Percentiles rank a stretch among this genome's conserved stretches.
Conservation (phyloP, 2,888 invertebrate genomes). For the Neoitamus cyanurus region DNA sequence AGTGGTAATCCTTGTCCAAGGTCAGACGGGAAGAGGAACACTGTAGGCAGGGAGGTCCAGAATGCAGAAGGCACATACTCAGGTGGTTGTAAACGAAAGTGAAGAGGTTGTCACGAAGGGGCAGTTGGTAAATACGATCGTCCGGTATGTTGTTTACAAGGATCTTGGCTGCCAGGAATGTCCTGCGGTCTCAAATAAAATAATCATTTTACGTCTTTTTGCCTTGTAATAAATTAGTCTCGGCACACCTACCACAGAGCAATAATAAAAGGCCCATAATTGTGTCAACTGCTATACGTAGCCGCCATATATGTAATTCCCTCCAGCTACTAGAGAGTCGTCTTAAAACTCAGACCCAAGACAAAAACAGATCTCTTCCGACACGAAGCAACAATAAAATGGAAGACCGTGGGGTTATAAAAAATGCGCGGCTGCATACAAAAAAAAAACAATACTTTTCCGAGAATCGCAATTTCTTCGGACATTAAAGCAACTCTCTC, state of each 20-base stretch:
- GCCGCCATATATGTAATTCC: neutral
- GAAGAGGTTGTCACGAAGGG: neutral
- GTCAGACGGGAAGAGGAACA: conserved; percentile 4
- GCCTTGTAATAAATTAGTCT: neutral
- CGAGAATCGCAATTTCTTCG: conserved; percentile 31
- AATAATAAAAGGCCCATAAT: neutral
- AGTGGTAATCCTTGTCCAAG: conserved; percentile 45
- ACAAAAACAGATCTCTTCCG: neutral
- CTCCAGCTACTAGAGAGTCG: neutral
- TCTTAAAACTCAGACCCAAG: neutral
- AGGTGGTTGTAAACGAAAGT: conserved; percentile 16
- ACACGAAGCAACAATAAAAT: conserved; percentile 17
- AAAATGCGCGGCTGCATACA: neutral
- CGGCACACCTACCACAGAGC: neutral
- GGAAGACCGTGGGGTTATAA: neutral
- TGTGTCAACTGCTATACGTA: neutral
- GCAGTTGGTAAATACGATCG: neutral
- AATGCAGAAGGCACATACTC: neutral
- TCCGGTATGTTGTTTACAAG: neutral
- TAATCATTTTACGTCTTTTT: neutral
- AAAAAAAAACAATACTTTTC: conserved; percentile 3
- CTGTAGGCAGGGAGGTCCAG: conserved; percentile 17
- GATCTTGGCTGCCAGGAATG: neutral
- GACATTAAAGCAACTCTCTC: conserved; percentile 2
- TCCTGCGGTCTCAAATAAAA: neutral